Conservation (phyloP, 1,140 invertebrate genomes). For the Aphelenchoides fujianensis region DNA sequence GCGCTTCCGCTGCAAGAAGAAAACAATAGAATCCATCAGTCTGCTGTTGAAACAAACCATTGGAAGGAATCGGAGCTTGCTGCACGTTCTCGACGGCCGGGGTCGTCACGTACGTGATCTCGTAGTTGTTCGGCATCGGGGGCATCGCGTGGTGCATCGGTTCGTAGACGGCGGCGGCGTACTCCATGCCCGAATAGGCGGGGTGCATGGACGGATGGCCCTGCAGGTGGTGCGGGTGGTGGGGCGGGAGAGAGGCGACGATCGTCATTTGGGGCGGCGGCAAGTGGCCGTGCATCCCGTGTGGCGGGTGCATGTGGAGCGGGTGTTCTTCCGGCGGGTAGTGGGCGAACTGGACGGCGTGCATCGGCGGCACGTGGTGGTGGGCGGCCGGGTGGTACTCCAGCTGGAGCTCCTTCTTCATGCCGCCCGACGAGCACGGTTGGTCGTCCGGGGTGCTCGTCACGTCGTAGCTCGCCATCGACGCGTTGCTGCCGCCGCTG, state of each 20-base stretch:
- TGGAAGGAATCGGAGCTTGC: not conserved
- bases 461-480: not conserved
- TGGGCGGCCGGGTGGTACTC: not conserved
- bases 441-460: constrained; percentile 5
- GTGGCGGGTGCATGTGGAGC: not conserved
- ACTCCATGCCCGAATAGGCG: not conserved
- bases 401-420: constrained; percentile 4
- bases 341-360: constrained; percentile 8
- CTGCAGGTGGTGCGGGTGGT: not conserved
- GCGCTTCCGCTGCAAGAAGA: constrained; percentile 3
- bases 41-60: constrained; percentile 12
- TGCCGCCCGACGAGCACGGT: constrained; percentile 5
- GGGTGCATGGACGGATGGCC: not conserved
- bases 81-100: not conserved
- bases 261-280: not conserved
- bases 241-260: not conserved
- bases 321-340: not conserved
- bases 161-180: constrained; percentile 6
- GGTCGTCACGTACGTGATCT: not conserved
- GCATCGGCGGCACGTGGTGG: constrained; percentile 13
- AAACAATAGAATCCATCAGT: not conserved
- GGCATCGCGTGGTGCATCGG: constrained; percentile 13
- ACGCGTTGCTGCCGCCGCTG: constrained; percentile 11
- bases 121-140: not conserved
- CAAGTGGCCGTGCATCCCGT: constrained; percentile 2